Base-by-base conservation (phyloP, 2,888 invertebrate species). In the Yponomeuta malinellus region DNA sequence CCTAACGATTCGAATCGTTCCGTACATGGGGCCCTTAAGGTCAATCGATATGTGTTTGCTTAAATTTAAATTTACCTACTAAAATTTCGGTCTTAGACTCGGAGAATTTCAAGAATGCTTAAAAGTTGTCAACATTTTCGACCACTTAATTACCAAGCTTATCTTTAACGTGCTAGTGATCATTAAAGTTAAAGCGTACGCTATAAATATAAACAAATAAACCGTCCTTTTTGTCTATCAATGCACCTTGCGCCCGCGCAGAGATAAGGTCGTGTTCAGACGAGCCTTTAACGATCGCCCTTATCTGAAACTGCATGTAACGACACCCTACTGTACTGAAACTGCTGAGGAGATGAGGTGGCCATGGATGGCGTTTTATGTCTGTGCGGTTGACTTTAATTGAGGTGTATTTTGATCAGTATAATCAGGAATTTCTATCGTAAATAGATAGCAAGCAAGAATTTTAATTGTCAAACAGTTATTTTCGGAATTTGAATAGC, bases 191-290 rank as follows among this genome's bases (percentile, higher is more conserved):
- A 3, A 59, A 59, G 52, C 15, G 52, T 15, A 59, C 52, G 15
- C 52, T 59, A 59, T 59, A 59, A 59, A 59, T 59, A 59, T 59
- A 15, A 59, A 59, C 52, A 59, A 59, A 59, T 15, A 59, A 59
- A 15, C 52, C 12, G 15, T 15, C 8, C 52, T 59, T 12, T 59
- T 59, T 59, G 52, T 59, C 52, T 59, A 59, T 59, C 52, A 15
- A 59, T 59, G 52, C 52, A 59, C 52, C 52, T 23, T 59, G 52
- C 52, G 52, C 52, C 52, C 52, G 52, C 52, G 52, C 52, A 59
- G 52, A 59, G 52, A 59, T 59, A 59, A 59, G 52, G 52, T 12
- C 52, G 52, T 59, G 52, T 59, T 59, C 52, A 59, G 52, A 59
- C 15, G 52, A 12, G 15, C 52, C 1, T 59, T 59, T 59, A 59